Evolutionary conservation across 1,140 invertebrate species (phyloP).

Genomic region (Sycobia sp.): DNA sequence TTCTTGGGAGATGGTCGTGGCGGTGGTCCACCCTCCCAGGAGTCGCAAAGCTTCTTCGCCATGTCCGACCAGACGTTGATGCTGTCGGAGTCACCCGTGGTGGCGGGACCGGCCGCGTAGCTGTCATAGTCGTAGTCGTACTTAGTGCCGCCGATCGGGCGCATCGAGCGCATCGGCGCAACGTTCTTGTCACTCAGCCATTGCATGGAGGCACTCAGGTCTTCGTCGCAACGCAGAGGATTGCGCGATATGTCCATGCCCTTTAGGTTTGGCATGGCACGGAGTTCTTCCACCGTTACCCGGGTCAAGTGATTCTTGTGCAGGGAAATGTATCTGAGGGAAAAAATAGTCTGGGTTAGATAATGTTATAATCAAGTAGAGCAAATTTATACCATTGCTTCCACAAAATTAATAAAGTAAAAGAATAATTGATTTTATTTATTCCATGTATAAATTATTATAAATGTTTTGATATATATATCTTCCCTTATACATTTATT

Average conservation of each 20-base stretch:
- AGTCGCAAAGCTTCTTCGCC: constrained; percentile 49
- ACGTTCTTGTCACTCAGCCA: constrained; percentile 56
- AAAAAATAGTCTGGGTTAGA: neutral
- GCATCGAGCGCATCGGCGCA: constrained; percentile 44
- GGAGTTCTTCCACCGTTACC: constrained; percentile 55
- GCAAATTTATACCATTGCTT: too few relatives aligned
- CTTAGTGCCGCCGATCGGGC: constrained; percentile 9
- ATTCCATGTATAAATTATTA: too few relatives aligned
- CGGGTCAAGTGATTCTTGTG: constrained; percentile 50
- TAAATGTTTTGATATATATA: too few relatives aligned
- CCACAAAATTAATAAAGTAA: too few relatives aligned
- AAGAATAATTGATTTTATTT: too few relatives aligned
- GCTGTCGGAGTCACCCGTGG: constrained; percentile 33
- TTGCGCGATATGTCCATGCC: constrained; percentile 56
- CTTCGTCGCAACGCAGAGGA: constrained; percentile 56
- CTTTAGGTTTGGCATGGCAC: constrained; percentile 51
- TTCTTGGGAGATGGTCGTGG: constrained; percentile 33
- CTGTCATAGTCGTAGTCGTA: constrained; percentile 36
- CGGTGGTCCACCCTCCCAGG: constrained; percentile 43
- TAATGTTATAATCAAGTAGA: too few relatives aligned
- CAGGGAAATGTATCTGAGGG: constrained; percentile 50
- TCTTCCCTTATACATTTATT: too few relatives aligned
- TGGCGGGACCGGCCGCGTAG: neutral
- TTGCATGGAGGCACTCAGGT: constrained; percentile 55
- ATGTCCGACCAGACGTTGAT: constrained; percentile 53